phyloP scores from a whole-genome alignment of 2,113 vertebrate species.

The Rutilus rutilus region DNA sequence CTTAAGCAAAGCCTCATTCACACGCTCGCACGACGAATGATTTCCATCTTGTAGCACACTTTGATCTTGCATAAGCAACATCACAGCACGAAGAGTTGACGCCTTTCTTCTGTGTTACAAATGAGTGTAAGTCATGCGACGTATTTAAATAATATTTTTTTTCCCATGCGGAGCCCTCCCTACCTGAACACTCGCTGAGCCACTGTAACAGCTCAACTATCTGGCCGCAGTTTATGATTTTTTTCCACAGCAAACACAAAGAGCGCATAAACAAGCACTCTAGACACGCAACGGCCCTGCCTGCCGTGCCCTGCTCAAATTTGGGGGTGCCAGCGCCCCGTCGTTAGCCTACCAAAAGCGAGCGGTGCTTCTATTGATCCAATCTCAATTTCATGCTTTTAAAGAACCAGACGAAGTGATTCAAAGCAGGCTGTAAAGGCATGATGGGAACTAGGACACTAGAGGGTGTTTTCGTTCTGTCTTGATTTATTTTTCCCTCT shows the following conservation, averaged over 20 bases:
- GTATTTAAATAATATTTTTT: slow-evolving; percentile 16
- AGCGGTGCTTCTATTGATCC: slow-evolving; percentile 66
- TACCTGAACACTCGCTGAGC: slow-evolving; percentile 73
- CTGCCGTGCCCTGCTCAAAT: slow-evolving; percentile 73
- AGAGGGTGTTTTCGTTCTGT: slow-evolving; percentile 58
- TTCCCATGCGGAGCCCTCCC: slow-evolving; percentile 62
- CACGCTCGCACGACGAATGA: slow-evolving; percentile 10
- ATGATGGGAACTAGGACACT: slow-evolving; percentile 35
- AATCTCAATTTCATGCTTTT: slow-evolving; percentile 75
- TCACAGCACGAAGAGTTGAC: slow-evolving; percentile 32
- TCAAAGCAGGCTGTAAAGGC: slow-evolving; percentile 47
- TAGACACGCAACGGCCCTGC: slow-evolving; percentile 75
- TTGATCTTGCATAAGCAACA: slow-evolving; percentile 39
- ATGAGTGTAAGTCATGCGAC: slow-evolving; percentile 10
- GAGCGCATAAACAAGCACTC: slow-evolving; percentile 72
- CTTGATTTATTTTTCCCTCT: slow-evolving; percentile 64
- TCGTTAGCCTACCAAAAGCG: slow-evolving; percentile 68
- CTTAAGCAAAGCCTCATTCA: slow-evolving; percentile 30
- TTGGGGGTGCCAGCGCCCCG: slow-evolving; percentile 57
- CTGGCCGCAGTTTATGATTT: slow-evolving; percentile 76
- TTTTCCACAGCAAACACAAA: slow-evolving; percentile 72
- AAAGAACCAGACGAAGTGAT: slow-evolving; percentile 66
- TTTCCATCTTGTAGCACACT: slow-evolving; percentile 27
- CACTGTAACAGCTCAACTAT: slow-evolving; percentile 63
- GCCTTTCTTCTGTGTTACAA: slow-evolving; percentile 36